These are phyloP conservation scores for Cromileptes altivelis DNA, from an alignment of 2,113 vertebrate species.

Conservation along the genomic window DNA sequence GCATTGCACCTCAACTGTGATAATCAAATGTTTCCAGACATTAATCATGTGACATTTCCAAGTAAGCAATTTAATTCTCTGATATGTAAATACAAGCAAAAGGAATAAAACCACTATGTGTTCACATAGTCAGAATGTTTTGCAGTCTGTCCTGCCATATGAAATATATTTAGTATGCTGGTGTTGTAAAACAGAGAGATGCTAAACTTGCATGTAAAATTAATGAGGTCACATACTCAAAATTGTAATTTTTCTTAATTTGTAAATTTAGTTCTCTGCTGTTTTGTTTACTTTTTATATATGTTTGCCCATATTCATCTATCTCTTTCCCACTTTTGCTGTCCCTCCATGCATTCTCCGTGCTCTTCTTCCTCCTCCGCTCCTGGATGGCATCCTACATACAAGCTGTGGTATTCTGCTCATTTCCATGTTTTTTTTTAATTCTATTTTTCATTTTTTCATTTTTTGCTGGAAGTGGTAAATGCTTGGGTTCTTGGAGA, in stretches of 20 bases:
- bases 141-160: neutral
- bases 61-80: neutral
- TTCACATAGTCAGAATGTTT: neutral
- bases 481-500: conserved; percentile 13
- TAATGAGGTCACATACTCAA: neutral
- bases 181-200: neutral
- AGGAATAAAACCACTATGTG: neutral
- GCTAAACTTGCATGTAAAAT: conserved; percentile 3
- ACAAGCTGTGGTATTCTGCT: conserved; percentile 53
- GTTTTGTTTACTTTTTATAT: neutral
- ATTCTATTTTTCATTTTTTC: neutral
- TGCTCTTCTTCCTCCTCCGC: conserved; percentile 35
- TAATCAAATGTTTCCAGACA: neutral
- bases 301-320: neutral
- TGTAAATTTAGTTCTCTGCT: neutral
- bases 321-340: neutral
- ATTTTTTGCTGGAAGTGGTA: conserved; percentile 15
- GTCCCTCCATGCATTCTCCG: neutral
- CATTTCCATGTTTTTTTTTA: conserved; percentile 14
- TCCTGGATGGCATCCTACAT: conserved; percentile 56
- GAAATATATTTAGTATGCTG: neutral
- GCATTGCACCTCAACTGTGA: neutral
- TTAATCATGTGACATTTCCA: neutral
- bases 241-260: neutral
- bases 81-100: neutral